Evolutionary conservation across 2,113 vertebrate genomes (phyloP).

Genomic region (Megaceryle torquata): DNA sequence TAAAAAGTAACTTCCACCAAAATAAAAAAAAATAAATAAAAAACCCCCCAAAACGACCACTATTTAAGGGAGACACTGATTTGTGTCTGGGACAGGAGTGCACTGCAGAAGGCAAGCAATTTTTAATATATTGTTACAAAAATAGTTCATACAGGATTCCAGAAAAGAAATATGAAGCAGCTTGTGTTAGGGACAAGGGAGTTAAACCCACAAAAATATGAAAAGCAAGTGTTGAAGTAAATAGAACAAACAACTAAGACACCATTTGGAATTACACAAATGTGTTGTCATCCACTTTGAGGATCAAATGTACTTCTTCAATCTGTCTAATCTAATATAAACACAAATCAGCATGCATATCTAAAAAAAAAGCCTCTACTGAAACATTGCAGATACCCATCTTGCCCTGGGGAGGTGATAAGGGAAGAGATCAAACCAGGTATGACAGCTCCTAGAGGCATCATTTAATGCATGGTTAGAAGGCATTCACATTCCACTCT

Average conservation of each 20-base stretch:
- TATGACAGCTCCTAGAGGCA: conserved; percentile 2
- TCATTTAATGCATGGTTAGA: not conserved
- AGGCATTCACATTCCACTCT: not conserved
- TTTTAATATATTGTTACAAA: not conserved
- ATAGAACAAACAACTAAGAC: not conserved
- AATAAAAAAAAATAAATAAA: not conserved
- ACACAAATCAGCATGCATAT: not conserved
- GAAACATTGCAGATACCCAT: conserved; percentile 9
- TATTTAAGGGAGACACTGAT: not conserved
- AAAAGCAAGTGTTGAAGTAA: conserved; percentile 40
- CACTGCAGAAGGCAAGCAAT: not conserved
- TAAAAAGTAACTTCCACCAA: not conserved
- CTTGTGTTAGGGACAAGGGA: not conserved
- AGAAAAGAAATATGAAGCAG: not conserved
- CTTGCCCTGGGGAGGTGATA: conserved; percentile 3
- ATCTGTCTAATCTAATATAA: not conserved
- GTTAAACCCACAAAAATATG: not conserved
- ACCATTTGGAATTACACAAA: conserved; percentile 25
- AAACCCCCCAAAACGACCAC: not conserved
- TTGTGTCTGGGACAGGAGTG: not conserved
- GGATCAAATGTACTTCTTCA: not conserved
- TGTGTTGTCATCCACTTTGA: not conserved
- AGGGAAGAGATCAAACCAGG: not conserved
- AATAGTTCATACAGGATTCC: not conserved
- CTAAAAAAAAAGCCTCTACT: not conserved